A percentile compares a stretch with the other conserved stretches of the same genome.
These are phyloP conservation scores for Anniella stebbinsi DNA, from an alignment of 2,797 vertebrate genomes.

Conservation along the genomic window DNA sequence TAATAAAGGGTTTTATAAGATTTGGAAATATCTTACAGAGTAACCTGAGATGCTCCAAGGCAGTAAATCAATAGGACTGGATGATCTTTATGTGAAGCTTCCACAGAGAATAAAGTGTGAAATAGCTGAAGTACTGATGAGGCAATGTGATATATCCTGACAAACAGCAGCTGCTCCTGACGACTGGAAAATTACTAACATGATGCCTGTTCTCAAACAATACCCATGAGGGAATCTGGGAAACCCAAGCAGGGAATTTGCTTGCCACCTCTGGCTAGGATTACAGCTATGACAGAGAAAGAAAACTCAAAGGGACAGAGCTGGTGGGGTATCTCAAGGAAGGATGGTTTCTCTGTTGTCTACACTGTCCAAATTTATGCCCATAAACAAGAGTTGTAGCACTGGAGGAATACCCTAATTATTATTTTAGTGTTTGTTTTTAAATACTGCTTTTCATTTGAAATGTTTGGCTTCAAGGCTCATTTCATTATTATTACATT, in stretches of 20 bases:
- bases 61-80: conserved; percentile 42
- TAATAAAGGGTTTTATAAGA: conserved; percentile 27
- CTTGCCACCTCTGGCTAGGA: background rate
- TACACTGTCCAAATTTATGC: background rate
- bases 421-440: too few species aligned
- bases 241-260: background rate
- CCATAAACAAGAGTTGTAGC: background rate
- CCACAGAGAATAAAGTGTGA: conserved; percentile 58
- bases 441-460: too few species aligned
- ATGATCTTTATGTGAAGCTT: conserved; percentile 33
- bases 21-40: conserved; percentile 23
- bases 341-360: background rate
- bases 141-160: conserved; percentile 50
- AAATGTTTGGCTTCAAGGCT: too few species aligned
- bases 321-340: background rate
- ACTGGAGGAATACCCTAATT: too few species aligned
- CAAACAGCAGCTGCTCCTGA: conserved; percentile 60
- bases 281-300: fast-evolving
- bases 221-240: background rate
- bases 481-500: too few species aligned
- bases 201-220: conserved; percentile 18
- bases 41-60: background rate
- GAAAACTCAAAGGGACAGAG: background rate
- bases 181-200: conserved; percentile 30
- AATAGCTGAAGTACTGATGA: conserved; percentile 54